Percentiles rank a stretch among this genome's conserved stretches.
Evolutionary conservation across 1,140 invertebrate species (phyloP).

Genomic region (Brachionus plicatilis): DNA sequence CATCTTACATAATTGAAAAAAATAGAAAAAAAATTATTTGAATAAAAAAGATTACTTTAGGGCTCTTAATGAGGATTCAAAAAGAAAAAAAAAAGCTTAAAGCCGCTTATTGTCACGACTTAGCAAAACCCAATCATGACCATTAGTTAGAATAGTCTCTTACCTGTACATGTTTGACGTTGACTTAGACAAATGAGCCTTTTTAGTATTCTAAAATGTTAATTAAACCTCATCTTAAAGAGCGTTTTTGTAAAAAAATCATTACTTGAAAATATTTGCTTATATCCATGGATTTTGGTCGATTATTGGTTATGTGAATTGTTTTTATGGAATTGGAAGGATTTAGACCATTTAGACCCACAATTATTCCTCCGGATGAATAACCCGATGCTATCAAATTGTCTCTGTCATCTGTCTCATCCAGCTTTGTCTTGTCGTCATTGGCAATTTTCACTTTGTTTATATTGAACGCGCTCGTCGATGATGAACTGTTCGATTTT

Average conservation of each 20-base stretch:
- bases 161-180: conserved; percentile 41
- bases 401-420: not conserved
- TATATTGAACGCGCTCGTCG: not conserved
- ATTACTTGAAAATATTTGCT: conserved; percentile 38
- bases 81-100: not conserved
- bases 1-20: conserved; percentile 26
- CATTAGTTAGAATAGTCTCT: conserved; percentile 6
- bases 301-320: not conserved
- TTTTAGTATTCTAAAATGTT: not conserved
- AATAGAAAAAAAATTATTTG: conserved; percentile 2
- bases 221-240: not conserved
- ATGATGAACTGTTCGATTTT: not conserved
- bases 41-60: conserved; percentile 23
- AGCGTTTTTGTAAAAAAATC: not conserved
- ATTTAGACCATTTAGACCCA: not conserved
- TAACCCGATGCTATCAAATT: not conserved
- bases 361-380: not conserved
- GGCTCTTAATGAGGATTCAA: conserved; percentile 19
- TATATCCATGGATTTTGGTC: conserved; percentile 38
- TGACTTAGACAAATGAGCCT: conserved; percentile 37
- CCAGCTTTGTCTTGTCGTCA: not conserved
- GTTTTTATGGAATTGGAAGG: not conserved
- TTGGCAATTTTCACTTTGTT: not conserved
- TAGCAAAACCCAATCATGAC: not conserved
- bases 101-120: not conserved